phyloP scores from a whole-genome alignment of 2,888 invertebrate species.

The Nomada ferruginata region DNA sequence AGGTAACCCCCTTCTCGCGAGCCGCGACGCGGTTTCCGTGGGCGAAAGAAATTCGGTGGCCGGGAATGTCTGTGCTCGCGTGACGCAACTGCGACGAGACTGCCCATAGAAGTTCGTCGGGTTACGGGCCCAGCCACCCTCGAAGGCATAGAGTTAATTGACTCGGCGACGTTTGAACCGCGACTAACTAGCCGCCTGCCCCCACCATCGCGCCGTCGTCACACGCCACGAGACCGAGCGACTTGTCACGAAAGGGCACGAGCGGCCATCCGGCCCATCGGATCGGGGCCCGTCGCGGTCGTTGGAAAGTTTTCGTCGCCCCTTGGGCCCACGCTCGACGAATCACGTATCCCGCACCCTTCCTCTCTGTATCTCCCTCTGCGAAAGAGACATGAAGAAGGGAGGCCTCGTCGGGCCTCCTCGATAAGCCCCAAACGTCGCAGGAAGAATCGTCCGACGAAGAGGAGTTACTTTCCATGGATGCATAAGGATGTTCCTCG shows the following conservation, averaged over 20 bases:
- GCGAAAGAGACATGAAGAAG: slow-evolving; percentile 44
- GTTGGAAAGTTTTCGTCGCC: slow-evolving; percentile 39
- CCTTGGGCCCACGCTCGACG: slow-evolving; percentile 45
- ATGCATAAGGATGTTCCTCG: slow-evolving; percentile 61
- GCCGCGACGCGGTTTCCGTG: slow-evolving; percentile 59
- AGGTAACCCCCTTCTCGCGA: slow-evolving; percentile 68
- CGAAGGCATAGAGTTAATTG: slow-evolving; percentile 25
- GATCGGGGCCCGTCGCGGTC: slow-evolving; percentile 46
- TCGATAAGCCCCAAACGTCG: slow-evolving; percentile 25
- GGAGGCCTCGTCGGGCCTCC: slow-evolving; percentile 66
- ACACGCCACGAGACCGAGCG: slow-evolving; percentile 41
- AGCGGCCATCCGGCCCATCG: slow-evolving; percentile 50
- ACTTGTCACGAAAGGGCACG: slow-evolving; percentile 37
- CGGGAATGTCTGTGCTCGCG: slow-evolving; percentile 42
- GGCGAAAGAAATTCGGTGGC: slow-evolving; percentile 55
- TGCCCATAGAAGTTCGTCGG: not conserved
- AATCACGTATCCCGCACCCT: slow-evolving; percentile 34
- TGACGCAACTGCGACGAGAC: not conserved
- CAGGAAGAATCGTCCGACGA: slow-evolving; percentile 1
- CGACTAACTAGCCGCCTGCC: slow-evolving; percentile 63
- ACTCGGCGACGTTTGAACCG: slow-evolving; percentile 50
- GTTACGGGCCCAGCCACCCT: not conserved
- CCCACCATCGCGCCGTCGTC: slow-evolving; percentile 60
- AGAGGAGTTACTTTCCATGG: slow-evolving; percentile 20
- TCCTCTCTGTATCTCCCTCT: not conserved